Percentiles rank a stretch among this genome's conserved stretches.
These are phyloP conservation scores for Columba guinea DNA, from an alignment of 2,797 vertebrate genomes.

Conservation along the genomic window DNA sequence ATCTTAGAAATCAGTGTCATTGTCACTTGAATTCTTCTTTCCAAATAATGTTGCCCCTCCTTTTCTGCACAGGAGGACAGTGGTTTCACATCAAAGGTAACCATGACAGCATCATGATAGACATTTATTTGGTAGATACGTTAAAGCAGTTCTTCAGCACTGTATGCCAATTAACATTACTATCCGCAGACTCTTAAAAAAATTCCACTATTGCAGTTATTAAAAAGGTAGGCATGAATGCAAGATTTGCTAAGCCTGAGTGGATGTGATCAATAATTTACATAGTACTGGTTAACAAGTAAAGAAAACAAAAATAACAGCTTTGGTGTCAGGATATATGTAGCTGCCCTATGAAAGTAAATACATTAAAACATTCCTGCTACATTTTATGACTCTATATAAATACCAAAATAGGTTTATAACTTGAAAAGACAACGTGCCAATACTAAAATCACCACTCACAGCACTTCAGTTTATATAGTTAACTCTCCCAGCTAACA, in stretches of 20 bases:
- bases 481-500: constrained; percentile 28
- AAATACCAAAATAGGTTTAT: constrained; percentile 64
- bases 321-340: constrained; percentile 51
- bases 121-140: background rate
- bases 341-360: constrained; percentile 56
- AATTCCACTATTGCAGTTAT: constrained; percentile 41
- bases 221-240: constrained; percentile 43
- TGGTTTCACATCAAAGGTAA: constrained; percentile 25
- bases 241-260: constrained; percentile 52
- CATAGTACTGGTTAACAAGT: constrained; percentile 41
- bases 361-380: constrained; percentile 61
- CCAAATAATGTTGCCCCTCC: background rate
- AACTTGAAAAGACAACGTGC: constrained; percentile 30
- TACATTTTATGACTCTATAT: constrained; percentile 61
- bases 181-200: background rate
- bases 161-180: background rate
- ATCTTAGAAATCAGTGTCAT: background rate
- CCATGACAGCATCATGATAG: background rate
- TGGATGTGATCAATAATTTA: constrained; percentile 63
- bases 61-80: background rate
- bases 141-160: background rate
- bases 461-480: background rate
- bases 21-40: background rate
- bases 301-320: constrained; percentile 69
- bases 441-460: constrained; percentile 28